Conservation (phyloP, 2,888 invertebrate species). For the Chloroclystis v-ata region DNA sequence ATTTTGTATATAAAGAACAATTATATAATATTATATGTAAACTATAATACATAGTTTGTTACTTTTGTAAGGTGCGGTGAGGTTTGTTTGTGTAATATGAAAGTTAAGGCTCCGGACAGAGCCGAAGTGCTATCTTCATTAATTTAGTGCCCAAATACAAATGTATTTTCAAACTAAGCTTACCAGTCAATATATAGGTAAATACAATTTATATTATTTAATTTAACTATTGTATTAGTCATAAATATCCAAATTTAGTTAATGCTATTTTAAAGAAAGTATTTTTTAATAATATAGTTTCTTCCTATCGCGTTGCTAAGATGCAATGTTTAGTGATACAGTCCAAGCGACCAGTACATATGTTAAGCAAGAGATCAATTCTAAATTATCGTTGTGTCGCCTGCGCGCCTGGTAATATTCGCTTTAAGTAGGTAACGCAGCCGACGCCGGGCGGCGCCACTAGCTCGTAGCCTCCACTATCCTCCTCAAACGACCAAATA, state of each 20-base stretch:
- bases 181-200: constrained; percentile 74
- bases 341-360: constrained; percentile 46
- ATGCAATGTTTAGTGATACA: constrained; percentile 32
- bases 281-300: constrained; percentile 54
- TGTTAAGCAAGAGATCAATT: constrained; percentile 44
- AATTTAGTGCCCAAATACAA: constrained; percentile 67
- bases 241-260: constrained; percentile 78
- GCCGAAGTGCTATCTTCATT: constrained; percentile 68
- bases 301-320: constrained; percentile 61
- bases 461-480: constrained; percentile 40
- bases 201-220: constrained; percentile 72
- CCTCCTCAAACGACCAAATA: constrained; percentile 68
- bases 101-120: constrained; percentile 43
- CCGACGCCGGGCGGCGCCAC: constrained; percentile 34
- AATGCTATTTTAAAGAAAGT: constrained; percentile 62
- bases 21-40: constrained; percentile 57
- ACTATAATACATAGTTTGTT: constrained; percentile 70
- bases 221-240: constrained; percentile 76
- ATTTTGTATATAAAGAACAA: constrained; percentile 71
- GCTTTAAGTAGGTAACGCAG: constrained; percentile 39
- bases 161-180: constrained; percentile 73
- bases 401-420: constrained; percentile 37
- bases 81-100: constrained; percentile 53
- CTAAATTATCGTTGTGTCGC: constrained; percentile 37
- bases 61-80: constrained; percentile 70